Base-by-base conservation (phyloP, 2,113 vertebrate genomes). In the Misgurnus mizolepis region DNA sequence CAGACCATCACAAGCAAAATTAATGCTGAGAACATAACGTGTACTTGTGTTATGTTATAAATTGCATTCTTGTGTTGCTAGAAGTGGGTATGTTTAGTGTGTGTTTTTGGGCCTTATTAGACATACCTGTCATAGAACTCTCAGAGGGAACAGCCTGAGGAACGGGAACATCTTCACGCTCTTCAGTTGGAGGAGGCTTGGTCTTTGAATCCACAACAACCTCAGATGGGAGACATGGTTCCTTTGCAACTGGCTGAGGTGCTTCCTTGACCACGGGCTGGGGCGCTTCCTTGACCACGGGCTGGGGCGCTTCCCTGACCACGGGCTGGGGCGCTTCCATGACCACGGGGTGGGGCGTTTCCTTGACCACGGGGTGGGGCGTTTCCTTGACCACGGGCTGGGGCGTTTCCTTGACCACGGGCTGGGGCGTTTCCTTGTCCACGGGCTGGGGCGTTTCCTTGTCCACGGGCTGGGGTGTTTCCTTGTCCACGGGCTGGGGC, bases 61-160 rank as follows among this genome's bases (percentile, higher is more conserved):
- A 47, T 8, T 47, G 45, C 45, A 10, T 6, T 47, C 45, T 47
- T 47, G 45, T 10, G 45, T 47, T 47, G 45, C 45, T 47, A 47
- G 6, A 47, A 47, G 45, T 47, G 45, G 10, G 45, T 47, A 10
- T 10, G 45, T 47, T 53, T 12, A 9, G 12, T 14, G 55, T 18
- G 50, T 15, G 9, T 15, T 34, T 58, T 58, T 18, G 17, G 43
- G 66, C 5, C 7, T 40, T 67, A 14, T 1, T 17, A 64, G 34
- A 76, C 79, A 76, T 80, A 98, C 97, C 96, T 96, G 93, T 95
- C 15, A 93, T 87, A 40, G 93, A 88, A 88, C 88, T 91, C 90
- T 98, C 90, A 76, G 91, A 91, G 5, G 84, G 84, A 14, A 90
- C 85, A 61, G 82, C 22, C 75, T 8, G 84, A 68, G 73, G 91